Percentiles rank a stretch among this genome's conserved stretches.
Conservation (phyloP, 2,797 vertebrate species). For the Myotis myotis region DNA sequence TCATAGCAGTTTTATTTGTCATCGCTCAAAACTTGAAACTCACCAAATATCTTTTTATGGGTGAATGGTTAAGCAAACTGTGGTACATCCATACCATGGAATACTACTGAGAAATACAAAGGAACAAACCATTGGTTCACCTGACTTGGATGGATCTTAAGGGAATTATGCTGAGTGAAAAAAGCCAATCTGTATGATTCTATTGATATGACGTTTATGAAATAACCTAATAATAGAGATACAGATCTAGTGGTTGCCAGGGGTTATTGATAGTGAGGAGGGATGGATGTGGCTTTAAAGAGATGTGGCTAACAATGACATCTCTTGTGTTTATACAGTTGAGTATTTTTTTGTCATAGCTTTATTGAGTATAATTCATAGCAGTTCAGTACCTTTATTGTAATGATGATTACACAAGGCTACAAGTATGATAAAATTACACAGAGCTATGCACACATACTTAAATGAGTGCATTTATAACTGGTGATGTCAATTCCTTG, state of each 20-base stretch:
- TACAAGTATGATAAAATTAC: neutral
- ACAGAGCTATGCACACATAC: neutral
- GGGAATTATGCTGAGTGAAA: neutral
- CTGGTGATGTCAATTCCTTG: neutral
- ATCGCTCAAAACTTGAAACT: conserved; percentile 50
- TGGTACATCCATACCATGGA: neutral
- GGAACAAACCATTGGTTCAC: neutral
- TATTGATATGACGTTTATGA: conserved; percentile 29
- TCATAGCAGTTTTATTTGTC: conserved; percentile 52
- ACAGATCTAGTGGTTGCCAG: conserved; percentile 31
- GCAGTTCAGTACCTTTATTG: neutral
- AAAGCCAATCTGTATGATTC: neutral
- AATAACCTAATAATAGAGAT: conserved; percentile 51
- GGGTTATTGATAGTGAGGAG: neutral
- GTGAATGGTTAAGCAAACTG: conserved; percentile 6
- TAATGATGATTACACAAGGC: conserved; percentile 3
- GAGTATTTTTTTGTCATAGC: neutral
- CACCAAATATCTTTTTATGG: conserved; percentile 17
- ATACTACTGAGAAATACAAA: neutral
- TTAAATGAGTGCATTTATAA: neutral
- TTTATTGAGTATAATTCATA: conserved; percentile 31
- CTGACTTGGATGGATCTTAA: neutral
- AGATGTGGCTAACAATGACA: neutral
- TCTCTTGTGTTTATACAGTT: conserved; percentile 14
- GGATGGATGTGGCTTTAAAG: neutral